Evolutionary conservation across 2,797 vertebrate species (phyloP).

Genomic region (Centroberyx gerrardi): DNA sequence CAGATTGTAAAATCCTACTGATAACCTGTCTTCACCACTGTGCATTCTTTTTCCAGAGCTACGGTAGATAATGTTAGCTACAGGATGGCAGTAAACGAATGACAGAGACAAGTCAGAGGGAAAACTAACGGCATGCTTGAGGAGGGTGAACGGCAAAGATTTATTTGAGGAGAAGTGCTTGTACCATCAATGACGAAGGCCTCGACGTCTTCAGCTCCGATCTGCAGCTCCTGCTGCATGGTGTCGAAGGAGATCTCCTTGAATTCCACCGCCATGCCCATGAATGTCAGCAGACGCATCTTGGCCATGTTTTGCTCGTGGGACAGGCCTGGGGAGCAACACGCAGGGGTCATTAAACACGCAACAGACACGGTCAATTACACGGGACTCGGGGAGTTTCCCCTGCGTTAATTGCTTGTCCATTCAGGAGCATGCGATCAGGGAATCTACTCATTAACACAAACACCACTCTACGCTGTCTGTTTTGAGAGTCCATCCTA

Average conservation of each 20-base stretch:
- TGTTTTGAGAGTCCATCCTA: conserved; percentile 76
- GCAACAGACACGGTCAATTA: conserved; percentile 89
- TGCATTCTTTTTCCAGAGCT: background rate
- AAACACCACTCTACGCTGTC: conserved; percentile 63
- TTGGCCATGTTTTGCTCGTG: conserved; percentile 98
- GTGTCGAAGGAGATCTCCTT: conserved; percentile 98
- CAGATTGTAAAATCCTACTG: conserved; percentile 5
- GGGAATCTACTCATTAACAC: conserved; percentile 76
- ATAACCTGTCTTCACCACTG: background rate
- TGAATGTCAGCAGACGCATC: conserved; percentile 98
- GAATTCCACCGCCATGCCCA: conserved; percentile 99
- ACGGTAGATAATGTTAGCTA: background rate
- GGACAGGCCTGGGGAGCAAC: conserved; percentile 89
- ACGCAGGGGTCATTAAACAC: conserved; percentile 91
- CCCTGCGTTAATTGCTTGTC: conserved; percentile 68
- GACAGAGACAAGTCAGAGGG: background rate
- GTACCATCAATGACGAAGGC: conserved; percentile 98
- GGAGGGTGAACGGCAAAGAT: background rate
- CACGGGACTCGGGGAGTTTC: conserved; percentile 75
- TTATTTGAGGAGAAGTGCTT: conserved; percentile 30
- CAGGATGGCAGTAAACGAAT: background rate
- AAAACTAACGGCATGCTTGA: conserved; percentile 9
- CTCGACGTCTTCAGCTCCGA: conserved; percentile 96
- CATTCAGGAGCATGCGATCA: conserved; percentile 61
- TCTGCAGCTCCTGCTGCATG: conserved; percentile 97